phyloP scores from a whole-genome alignment of 2,888 invertebrate species.

The Cataglyphis albicans region DNA sequence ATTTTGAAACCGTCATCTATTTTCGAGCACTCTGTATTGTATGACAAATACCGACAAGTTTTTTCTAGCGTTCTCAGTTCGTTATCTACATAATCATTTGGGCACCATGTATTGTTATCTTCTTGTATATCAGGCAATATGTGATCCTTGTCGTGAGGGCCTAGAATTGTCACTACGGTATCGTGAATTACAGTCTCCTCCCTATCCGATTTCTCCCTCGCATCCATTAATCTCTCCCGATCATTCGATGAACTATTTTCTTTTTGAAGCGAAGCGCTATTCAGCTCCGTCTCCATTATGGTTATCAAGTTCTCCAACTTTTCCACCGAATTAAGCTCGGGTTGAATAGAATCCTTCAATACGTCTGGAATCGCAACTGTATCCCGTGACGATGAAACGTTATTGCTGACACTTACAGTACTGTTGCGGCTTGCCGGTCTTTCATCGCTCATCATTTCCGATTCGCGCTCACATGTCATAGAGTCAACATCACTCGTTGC shows the following conservation, averaged over 20 bases:
- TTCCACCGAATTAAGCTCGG: slow-evolving; percentile 77
- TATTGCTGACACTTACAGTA: slow-evolving; percentile 24
- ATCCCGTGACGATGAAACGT: slow-evolving; percentile 41
- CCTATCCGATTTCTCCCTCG: slow-evolving; percentile 62
- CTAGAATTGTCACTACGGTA: slow-evolving; percentile 42
- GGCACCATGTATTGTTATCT: slow-evolving; percentile 49
- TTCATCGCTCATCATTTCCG: slow-evolving; percentile 66
- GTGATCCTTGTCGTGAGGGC: slow-evolving; percentile 51
- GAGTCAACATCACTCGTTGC: slow-evolving; percentile 11
- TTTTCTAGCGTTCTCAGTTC: slow-evolving; percentile 55
- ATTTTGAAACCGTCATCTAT: slow-evolving; percentile 54
- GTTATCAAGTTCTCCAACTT: slow-evolving; percentile 81
- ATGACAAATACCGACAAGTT: slow-evolving; percentile 21
- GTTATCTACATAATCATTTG: slow-evolving; percentile 54
- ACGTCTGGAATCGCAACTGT: slow-evolving; percentile 48
- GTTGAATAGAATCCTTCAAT: slow-evolving; percentile 67
- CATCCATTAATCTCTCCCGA: slow-evolving; percentile 47
- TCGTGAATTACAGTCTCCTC: slow-evolving; percentile 69
- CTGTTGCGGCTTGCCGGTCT: slow-evolving; percentile 52
- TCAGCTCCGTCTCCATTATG: slow-evolving; percentile 81
- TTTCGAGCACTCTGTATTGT: slow-evolving; percentile 53
- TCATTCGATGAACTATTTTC: slow-evolving; percentile 50
- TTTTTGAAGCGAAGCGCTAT: slow-evolving; percentile 57
- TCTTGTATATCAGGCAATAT: slow-evolving; percentile 63
- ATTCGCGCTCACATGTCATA: slow-evolving; percentile 36